Evolutionary conservation across 2,888 invertebrate species (phyloP).

Genomic region (Harpagoxenus sublaevis): DNA sequence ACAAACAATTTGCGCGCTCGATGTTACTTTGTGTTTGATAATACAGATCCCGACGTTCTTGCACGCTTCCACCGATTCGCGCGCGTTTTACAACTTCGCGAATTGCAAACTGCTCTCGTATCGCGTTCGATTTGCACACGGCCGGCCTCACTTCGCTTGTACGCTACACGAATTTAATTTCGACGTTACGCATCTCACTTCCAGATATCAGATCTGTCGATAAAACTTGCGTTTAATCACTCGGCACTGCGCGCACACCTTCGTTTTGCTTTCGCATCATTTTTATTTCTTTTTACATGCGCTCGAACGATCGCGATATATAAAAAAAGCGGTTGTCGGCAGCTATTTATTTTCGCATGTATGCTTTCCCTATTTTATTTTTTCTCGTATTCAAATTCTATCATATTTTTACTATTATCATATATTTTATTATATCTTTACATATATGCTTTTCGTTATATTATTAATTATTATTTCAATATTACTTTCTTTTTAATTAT

Average conservation of each 20-base stretch:
- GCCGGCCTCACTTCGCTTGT: constrained; percentile 11
- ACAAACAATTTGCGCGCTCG: constrained; percentile 28
- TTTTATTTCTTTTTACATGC: constrained; percentile 9
- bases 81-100: constrained; percentile 41
- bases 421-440: constrained; percentile 2
- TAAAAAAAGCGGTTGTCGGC: constrained; percentile 4
- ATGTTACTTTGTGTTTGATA: constrained; percentile 38
- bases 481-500: not conserved
- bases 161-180: constrained; percentile 42
- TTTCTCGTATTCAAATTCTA: not conserved
- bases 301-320: constrained; percentile 17
- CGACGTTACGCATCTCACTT: constrained; percentile 49
- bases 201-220: constrained; percentile 48
- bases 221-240: constrained; percentile 50
- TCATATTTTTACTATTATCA: constrained; percentile 20
- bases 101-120: constrained; percentile 25
- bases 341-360: constrained; percentile 25
- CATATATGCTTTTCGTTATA: not conserved
- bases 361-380: not conserved
- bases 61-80: not conserved
- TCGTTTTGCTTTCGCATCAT: constrained; percentile 22
- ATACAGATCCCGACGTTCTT: constrained; percentile 28
- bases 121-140: constrained; percentile 31
- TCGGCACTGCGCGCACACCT: constrained; percentile 3
- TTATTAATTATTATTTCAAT: not conserved